Conservation (phyloP, 2,888 invertebrate species). For the Phengaris alcon region DNA sequence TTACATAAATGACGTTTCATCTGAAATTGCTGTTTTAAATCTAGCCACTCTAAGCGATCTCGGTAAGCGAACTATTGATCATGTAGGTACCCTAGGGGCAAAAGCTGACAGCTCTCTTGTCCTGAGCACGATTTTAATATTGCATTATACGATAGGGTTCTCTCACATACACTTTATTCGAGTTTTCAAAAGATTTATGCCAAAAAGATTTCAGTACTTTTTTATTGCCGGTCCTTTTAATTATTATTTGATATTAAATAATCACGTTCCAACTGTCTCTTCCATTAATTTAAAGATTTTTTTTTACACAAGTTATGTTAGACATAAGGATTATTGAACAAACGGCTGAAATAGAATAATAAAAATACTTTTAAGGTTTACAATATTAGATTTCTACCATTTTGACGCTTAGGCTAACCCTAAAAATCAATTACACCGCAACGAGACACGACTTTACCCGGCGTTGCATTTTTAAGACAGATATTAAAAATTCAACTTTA, state of each 20-base stretch:
- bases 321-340: not conserved
- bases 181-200: constrained; percentile 19
- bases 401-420: no score
- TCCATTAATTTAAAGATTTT: not conserved
- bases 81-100: constrained; percentile 35
- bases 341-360: no score
- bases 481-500: no score
- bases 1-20: not conserved
- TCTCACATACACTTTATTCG: constrained; percentile 6
- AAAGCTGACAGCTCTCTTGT: constrained; percentile 35
- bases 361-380: no score
- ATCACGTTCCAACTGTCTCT: constrained; percentile 17
- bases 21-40: constrained; percentile 3
- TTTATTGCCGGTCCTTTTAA: constrained; percentile 16
- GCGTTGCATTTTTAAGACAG: no score
- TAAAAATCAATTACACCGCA: no score
- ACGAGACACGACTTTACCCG: no score
- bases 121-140: constrained; percentile 32
- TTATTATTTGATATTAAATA: not conserved
- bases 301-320: not conserved
- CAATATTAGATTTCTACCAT: no score
- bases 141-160: constrained; percentile 11
- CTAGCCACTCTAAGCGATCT: not conserved
- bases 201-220: constrained; percentile 12
- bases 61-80: constrained; percentile 35